Evolutionary conservation across 2,888 invertebrate genomes (phyloP).

Genomic region (Trisateles emortualis): DNA sequence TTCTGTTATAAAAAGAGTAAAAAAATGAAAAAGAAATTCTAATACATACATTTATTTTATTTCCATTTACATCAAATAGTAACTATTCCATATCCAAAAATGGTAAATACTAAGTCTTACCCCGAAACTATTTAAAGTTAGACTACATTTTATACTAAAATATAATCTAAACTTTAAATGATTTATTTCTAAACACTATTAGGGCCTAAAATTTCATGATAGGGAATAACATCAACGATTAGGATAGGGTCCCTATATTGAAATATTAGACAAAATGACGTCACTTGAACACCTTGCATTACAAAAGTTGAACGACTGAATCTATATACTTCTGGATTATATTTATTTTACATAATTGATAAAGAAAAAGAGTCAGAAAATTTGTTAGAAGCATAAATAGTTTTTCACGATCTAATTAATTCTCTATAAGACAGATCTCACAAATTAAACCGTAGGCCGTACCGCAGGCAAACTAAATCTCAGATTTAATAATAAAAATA

Average conservation of each 20-base stretch:
- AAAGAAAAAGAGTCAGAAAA: no score
- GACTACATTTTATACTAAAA: conserved; percentile 25
- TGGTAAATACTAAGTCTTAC: conserved; percentile 62
- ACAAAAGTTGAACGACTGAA: no score
- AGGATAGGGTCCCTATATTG: conserved; percentile 6
- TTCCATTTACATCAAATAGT: conserved; percentile 77
- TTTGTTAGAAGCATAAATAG: no score
- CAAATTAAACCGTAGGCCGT: no score
- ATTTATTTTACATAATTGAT: no score
- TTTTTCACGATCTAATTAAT: no score
- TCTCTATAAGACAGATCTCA: no score
- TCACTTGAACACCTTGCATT: not conserved
- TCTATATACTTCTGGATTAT: no score
- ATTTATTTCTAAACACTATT: conserved; percentile 27
- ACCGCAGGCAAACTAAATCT: no score
- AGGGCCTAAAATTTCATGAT: conserved; percentile 23
- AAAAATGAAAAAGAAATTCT: no score
- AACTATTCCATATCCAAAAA: conserved; percentile 71
- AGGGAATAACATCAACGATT: not conserved
- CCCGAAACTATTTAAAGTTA: conserved; percentile 34
- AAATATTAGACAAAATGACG: conserved; percentile 3
- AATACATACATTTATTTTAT: conserved; percentile 79
- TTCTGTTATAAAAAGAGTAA: conserved; percentile 1
- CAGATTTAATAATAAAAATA: no score
- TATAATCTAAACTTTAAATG: conserved; percentile 27